Conservation (phyloP, 2,113 vertebrate genomes). For the Rana temporaria region DNA sequence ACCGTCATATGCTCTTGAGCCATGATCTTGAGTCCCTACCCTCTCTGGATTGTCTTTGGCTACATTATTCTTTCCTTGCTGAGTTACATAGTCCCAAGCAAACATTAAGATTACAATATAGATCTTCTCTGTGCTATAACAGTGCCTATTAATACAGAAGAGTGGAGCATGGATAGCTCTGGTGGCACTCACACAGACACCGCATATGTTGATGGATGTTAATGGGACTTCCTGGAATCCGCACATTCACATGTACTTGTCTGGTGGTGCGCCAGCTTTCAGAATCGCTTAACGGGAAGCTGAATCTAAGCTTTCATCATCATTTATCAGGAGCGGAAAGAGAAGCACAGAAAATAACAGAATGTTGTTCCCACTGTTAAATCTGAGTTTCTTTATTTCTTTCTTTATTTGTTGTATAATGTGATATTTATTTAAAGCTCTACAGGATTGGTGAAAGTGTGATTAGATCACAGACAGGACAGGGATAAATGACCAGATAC, state of each 20-base stretch:
- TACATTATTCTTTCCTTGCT: constrained; percentile 4
- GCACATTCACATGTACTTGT: constrained; percentile 12
- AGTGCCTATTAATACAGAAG: constrained; percentile 34
- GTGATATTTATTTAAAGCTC: no score
- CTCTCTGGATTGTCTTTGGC: neutral
- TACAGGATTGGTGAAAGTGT: no score
- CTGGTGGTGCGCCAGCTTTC: constrained; percentile 12
- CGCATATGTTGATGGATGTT: constrained; percentile 45
- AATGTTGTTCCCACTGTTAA: no score
- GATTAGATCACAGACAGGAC: no score
- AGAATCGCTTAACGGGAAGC: neutral
- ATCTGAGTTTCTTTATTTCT: no score
- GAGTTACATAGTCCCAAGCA: neutral
- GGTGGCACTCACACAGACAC: constrained; percentile 18
- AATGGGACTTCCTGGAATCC: constrained; percentile 31
- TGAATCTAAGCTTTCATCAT: constrained; percentile 6
- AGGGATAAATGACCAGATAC: no score
- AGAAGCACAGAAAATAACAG: neutral
- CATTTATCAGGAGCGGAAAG: neutral
- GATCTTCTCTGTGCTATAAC: constrained; percentile 24
- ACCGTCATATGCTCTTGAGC: no score
- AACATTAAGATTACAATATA: constrained; percentile 39
- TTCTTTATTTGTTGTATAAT: no score
- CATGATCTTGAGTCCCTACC: neutral
- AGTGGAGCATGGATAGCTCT: neutral